Base-by-base conservation (phyloP, 1,140 invertebrate species). In the Psilanteris sp. region DNA sequence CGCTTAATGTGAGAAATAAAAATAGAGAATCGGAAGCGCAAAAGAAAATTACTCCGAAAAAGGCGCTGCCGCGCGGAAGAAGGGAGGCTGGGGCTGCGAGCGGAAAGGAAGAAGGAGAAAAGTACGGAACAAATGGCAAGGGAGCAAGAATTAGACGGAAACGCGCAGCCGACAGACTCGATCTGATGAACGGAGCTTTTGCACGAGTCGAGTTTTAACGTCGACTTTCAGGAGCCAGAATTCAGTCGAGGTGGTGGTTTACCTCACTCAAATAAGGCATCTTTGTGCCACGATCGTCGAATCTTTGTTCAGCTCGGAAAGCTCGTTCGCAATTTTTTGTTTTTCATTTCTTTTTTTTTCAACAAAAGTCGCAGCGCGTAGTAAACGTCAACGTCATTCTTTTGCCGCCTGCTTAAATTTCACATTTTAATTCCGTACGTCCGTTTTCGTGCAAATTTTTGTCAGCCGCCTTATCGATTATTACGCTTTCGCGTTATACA, bases 1-100 rank as follows among this genome's bases (percentile, higher is more conserved):
- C n/a, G n/a, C n/a, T 75, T 73, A 82, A 82, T 77, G 79, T 43
- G 75, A 48, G 73, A 67, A 68, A 62, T 36, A 61, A 74, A 71
- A 59, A 39, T 31, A 27, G 54, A 75, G 29, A 62, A 43, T 64
- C 44, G 77, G 78, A 64, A 64, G 34, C 11, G 32, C 54, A 52
- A 50, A 66, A 36, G 68, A 75, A 74, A 74, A 77, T 76, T 70
- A 66, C 52, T 44, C 43, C 39, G 61, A 70, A 75, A 59, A 46
- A 68, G 77, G 74, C 64, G 48, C 67, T 36, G 71, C 59, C 16
- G 32, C 16, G 32, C 34, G 43, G 59, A 61, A 68, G 54, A 71
- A 41, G 27, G 39, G 39, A 32, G 22, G 3, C 16, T 14, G 15
- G 32, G 31, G 24, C 16, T 16, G 48, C 29, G 50, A 44, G 22